Evolutionary conservation across 2,797 vertebrate genomes (phyloP).

Genomic region (Jordanella pulchra): DNA sequence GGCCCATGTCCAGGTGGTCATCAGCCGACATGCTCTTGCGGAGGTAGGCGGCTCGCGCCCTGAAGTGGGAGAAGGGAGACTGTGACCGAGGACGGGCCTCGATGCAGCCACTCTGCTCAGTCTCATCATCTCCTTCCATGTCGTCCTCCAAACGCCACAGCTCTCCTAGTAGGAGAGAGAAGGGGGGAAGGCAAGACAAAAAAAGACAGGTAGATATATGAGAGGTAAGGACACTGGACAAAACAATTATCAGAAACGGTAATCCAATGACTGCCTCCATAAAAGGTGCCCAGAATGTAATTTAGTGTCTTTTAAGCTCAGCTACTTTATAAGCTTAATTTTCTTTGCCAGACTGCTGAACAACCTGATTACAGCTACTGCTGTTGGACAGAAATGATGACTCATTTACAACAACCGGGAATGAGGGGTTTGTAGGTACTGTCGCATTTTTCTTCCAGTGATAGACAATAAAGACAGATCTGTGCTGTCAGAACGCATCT

Average conservation of each 20-base stretch:
- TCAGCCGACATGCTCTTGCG: constrained; percentile 90
- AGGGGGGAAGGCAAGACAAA: not conserved
- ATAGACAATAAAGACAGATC: constrained; percentile 36
- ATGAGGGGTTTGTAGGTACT: constrained; percentile 15
- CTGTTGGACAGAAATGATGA: constrained; percentile 23
- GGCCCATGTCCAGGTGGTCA: constrained; percentile 82
- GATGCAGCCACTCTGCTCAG: constrained; percentile 4
- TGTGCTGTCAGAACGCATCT: constrained; percentile 22
- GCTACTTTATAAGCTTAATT: constrained; percentile 37
- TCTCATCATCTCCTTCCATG: constrained; percentile 67
- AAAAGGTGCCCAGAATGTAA: constrained; percentile 37
- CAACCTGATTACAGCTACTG: constrained; percentile 32
- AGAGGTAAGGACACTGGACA: constrained; percentile 15
- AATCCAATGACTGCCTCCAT: constrained; percentile 40
- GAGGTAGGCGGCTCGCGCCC: constrained; percentile 84
- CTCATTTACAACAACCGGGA: constrained; percentile 25
- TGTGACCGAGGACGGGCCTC: constrained; percentile 75
- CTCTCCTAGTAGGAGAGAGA: constrained; percentile 74
- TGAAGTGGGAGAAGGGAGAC: constrained; percentile 84
- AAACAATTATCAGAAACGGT: constrained; percentile 48
- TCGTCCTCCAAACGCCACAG: constrained; percentile 88
- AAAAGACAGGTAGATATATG: constrained; percentile 5
- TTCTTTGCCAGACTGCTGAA: constrained; percentile 31
- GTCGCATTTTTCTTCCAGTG: constrained; percentile 8
- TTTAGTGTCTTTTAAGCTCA: constrained; percentile 39